A percentile compares a stretch with the other conserved stretches of the same genome.
Conservation (phyloP, 2,113 vertebrate species). For the Antigone vipio region DNA sequence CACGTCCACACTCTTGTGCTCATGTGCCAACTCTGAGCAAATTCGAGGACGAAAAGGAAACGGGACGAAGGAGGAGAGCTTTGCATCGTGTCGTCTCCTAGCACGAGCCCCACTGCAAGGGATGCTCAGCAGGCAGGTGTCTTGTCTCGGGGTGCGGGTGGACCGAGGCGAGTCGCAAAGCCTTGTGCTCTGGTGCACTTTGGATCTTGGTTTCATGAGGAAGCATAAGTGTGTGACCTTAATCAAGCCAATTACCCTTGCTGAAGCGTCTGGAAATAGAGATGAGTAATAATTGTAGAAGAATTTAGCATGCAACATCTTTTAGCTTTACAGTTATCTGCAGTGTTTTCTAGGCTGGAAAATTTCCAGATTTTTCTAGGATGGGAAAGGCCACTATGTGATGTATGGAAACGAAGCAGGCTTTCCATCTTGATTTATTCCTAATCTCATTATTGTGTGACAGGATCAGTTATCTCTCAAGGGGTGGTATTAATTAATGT, state of each 20-base stretch:
- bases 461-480: slow-evolving; percentile 20
- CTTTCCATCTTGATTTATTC: slow-evolving; percentile 17
- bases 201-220: neutral
- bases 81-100: neutral
- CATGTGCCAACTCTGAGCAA: neutral
- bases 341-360: neutral
- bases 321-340: neutral
- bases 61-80: neutral
- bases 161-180: neutral
- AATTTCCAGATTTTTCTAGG: neutral
- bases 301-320: neutral
- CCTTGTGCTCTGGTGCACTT: neutral
- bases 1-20: neutral
- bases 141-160: neutral
- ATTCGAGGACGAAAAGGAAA: neutral
- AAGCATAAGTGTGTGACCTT: neutral
- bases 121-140: neutral
- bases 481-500: slow-evolving; percentile 20
- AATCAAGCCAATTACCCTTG: neutral
- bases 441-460: neutral
- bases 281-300: neutral
- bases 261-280: neutral
- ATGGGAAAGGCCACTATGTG: neutral
- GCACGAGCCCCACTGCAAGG: neutral
- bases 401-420: neutral